Percentiles rank a stretch among this genome's conserved stretches.
phyloP scores from a whole-genome alignment of 2,113 vertebrate genomes.

The Lonchura striata region DNA sequence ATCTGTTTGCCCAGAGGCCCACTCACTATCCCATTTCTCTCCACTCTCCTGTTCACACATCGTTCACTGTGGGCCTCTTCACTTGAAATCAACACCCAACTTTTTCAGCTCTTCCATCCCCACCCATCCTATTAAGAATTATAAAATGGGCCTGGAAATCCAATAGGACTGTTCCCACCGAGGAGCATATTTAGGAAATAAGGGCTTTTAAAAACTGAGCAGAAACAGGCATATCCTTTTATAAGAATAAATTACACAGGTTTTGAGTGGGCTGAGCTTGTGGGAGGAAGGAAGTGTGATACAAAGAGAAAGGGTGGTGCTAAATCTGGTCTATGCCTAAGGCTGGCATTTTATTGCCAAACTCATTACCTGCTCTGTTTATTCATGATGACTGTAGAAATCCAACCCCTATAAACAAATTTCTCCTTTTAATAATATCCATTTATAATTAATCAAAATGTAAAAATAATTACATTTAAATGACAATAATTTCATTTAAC shows the following conservation, averaged over 20 bases:
- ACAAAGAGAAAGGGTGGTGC: not conserved
- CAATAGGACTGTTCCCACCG: not conserved
- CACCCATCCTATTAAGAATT: not conserved
- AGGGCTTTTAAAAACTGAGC: not conserved
- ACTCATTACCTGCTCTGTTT: slow-evolving; percentile 19
- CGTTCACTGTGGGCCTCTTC: rapidly evolving
- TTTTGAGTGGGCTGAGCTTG: slow-evolving; percentile 29
- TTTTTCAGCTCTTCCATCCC: not conserved
- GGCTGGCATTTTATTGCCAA: slow-evolving; percentile 39
- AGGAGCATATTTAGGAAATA: slow-evolving; percentile 2
- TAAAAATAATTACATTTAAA: slow-evolving; percentile 16
- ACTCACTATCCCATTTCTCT: not conserved
- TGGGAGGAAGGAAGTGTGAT: slow-evolving; percentile 48
- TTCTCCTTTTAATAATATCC: not conserved
- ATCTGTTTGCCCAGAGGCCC: not conserved
- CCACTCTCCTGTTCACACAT: not conserved
- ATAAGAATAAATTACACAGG: not conserved
- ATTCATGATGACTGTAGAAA: not conserved
- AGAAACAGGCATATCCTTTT: not conserved
- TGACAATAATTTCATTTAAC: not conserved
- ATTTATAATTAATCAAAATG: slow-evolving; percentile 20
- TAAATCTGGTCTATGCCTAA: slow-evolving; percentile 40
- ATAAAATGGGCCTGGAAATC: not conserved
- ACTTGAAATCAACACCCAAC: not conserved
- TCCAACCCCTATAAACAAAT: not conserved